Evolutionary conservation across 2,888 invertebrate species (phyloP).

Genomic region (Harpalus rufipes): DNA sequence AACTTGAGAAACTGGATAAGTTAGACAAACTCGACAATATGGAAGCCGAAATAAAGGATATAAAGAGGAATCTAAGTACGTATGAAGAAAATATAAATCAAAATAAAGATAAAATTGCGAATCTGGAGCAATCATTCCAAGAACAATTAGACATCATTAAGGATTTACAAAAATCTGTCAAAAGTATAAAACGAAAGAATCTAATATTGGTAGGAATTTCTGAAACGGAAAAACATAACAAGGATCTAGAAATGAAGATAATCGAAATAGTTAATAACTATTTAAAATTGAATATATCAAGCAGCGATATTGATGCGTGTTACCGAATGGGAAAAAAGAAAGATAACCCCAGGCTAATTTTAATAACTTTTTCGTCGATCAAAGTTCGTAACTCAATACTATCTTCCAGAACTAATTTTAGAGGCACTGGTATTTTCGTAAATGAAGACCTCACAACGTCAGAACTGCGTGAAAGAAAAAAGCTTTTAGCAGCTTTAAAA

Average conservation of each 20-base stretch:
- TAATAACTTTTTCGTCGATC: neutral
- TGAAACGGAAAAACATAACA: too few species aligned
- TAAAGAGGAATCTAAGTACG: neutral
- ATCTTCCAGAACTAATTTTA: neutral
- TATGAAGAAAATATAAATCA: neutral
- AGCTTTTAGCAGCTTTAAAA: neutral
- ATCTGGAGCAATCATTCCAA: neutral
- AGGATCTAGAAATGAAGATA: too few species aligned
- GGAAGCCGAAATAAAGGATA: neutral
- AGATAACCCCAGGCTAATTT: neutral
- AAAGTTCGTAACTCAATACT: neutral
- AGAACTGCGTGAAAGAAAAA: neutral
- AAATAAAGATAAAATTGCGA: neutral
- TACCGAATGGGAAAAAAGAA: neutral
- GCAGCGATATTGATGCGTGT: too few species aligned
- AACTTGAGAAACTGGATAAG: neutral
- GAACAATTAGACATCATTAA: neutral
- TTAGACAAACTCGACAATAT: neutral
- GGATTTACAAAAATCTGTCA: neutral
- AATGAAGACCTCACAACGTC: neutral
- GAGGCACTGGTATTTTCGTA: neutral
- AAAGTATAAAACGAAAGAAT: too few species aligned
- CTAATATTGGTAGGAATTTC: too few species aligned
- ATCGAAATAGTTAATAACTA: too few species aligned
- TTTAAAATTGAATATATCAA: too few species aligned